Conservation (phyloP, 2,113 vertebrate genomes). For the Arizona elegans region DNA sequence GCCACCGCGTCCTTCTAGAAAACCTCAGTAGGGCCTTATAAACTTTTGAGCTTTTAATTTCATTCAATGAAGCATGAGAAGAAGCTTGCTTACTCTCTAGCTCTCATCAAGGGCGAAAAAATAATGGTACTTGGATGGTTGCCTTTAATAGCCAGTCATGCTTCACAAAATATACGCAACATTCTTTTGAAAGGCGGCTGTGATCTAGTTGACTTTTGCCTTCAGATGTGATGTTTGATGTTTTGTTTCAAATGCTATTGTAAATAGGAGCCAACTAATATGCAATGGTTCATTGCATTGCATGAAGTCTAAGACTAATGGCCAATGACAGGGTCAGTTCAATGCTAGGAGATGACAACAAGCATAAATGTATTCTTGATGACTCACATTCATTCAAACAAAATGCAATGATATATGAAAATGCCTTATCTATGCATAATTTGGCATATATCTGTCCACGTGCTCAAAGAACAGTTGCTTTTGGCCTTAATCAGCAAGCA, state of each 20-base stretch:
- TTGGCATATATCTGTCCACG: not conserved
- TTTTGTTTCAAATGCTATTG: not conserved
- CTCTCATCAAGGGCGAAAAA: not conserved
- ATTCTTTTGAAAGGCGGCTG: not conserved
- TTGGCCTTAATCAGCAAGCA: not conserved
- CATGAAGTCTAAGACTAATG: not conserved
- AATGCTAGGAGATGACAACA: not conserved
- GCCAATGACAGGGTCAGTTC: not conserved
- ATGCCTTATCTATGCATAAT: not conserved
- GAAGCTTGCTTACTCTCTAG: not conserved
- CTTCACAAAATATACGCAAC: not conserved
- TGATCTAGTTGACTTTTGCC: not conserved
- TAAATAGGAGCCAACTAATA: not conserved
- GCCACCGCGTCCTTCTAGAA: not conserved
- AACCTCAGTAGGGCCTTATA: not conserved
- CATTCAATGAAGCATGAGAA: conserved; percentile 1
- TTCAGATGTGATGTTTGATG: not conserved
- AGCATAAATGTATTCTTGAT: not conserved
- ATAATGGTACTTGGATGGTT: not conserved
- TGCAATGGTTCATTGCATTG: not conserved
- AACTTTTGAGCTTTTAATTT: conserved; percentile 8
- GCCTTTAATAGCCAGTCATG: not conserved
- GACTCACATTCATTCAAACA: not conserved
- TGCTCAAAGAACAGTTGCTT: not conserved
- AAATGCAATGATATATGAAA: not conserved